Base-by-base conservation (phyloP, 2,888 invertebrate species). In the Corbicula japonica region DNA sequence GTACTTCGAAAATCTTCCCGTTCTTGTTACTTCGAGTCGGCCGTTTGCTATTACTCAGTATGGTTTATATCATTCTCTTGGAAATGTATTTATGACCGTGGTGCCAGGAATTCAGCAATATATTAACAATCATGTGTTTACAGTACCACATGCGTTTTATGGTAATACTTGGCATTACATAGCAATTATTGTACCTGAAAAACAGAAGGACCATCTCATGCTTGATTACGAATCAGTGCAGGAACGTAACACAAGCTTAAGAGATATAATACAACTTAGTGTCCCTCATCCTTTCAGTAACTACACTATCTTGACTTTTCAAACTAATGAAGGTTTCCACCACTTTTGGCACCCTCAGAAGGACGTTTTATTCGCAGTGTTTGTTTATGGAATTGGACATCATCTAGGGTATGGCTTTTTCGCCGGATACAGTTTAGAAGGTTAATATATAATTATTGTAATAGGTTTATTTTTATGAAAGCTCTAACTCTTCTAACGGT, bases 81-180 rank as follows among this genome's bases (percentile, higher is more conserved):
- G 35, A 2, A 28, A 52, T 15, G n/a, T 54, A 38, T 66, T 66
- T 18, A 65, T 65, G 65, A n/a, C 52, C 18, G 28, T 52, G 35
- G 65, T 65, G 10, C 65, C 65, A 2, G 6, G 50, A 2, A n/a
- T 65, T 23, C n/a, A 65, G 26, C 65, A 65, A 10, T 65, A 65
- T 21, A 30, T 65, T 3, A 50, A 50, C 18, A 38, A 50, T 35
- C 35, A 50, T 12, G 52, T 2, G 6, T 65, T 65, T 38, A 52
- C 32, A 10, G 65, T 65, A 5, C 65, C 65, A 12, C 12, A 38
- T 12, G 65, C 35, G 26, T 23, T 46, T 2, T 65, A 65, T 21
- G 35, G 34, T n/a, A n/a, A n/a, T 48, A 35, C 32, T 5, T 52
- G 23, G 26, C n/a, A 21, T 26, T 65, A 65, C 52, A 44, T 65